A percentile compares a stretch with the other conserved stretches of the same genome.
Conservation (phyloP, 2,888 invertebrate genomes). For the Drosophila merina region DNA sequence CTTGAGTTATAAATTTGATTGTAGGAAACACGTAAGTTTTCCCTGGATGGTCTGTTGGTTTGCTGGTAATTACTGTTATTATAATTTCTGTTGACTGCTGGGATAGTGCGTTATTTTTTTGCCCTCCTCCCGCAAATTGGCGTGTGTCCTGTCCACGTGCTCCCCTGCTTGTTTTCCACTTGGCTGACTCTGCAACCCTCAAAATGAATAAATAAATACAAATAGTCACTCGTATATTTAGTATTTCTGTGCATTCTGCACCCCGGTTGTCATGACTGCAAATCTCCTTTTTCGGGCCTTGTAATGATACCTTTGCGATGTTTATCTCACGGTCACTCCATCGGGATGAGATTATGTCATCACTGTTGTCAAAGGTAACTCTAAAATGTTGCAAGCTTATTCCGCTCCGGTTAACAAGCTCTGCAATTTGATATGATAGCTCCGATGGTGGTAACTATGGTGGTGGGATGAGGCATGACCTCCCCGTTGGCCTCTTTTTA, state of each 20-base stretch:
- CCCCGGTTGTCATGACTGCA: constrained; percentile 57
- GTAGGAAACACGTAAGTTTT: constrained; percentile 61
- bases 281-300: constrained; percentile 39
- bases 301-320: constrained; percentile 64
- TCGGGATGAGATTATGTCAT: constrained; percentile 56
- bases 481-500: constrained; percentile 50
- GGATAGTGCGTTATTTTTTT: constrained; percentile 15
- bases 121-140: constrained; percentile 18
- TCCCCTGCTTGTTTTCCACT: constrained; percentile 64
- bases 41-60: constrained; percentile 33
- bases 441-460: constrained; percentile 7
- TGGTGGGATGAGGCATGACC: constrained; percentile 37
- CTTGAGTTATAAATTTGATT: constrained; percentile 66
- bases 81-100: constrained; percentile 76
- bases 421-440: constrained; percentile 33
- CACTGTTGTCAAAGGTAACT: constrained; percentile 55
- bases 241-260: not conserved
- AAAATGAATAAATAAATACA: constrained; percentile 5
- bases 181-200: constrained; percentile 53
- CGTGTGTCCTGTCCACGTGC: constrained; percentile 60
- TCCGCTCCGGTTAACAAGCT: constrained; percentile 53
- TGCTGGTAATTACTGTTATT: constrained; percentile 74
- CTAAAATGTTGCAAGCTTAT: constrained; percentile 51
- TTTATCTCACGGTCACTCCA: constrained; percentile 54
- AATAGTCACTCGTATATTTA: not conserved